Percentiles rank a stretch among this genome's conserved stretches.
These are phyloP conservation scores for Phlogophora meticulosa DNA, from an alignment of 2,888 invertebrate species.

Conservation along the genomic window DNA sequence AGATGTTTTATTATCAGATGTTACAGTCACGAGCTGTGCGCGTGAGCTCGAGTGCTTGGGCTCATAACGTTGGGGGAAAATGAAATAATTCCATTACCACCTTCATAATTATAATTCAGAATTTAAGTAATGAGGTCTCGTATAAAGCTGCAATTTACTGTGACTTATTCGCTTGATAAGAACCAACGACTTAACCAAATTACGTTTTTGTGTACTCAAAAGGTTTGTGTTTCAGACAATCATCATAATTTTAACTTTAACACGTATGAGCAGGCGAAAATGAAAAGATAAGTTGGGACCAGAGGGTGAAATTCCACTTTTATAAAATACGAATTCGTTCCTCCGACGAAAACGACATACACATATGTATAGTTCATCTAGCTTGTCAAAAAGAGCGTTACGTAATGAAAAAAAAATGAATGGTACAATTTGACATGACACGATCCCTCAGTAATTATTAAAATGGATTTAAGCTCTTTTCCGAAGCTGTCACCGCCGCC, in stretches of 20 bases:
- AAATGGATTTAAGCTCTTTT: constrained; percentile 21
- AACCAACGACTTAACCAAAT: constrained; percentile 20
- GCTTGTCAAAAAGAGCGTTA: not conserved
- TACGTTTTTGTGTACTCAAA: constrained; percentile 14
- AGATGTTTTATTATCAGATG: constrained; percentile 30
- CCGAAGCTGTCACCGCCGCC: not conserved
- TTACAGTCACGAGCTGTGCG: constrained; percentile 26
- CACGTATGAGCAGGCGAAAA: constrained; percentile 26
- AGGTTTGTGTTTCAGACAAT: constrained; percentile 12
- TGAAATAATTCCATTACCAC: constrained; percentile 48
- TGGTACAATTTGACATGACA: constrained; percentile 8
- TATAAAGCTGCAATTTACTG: constrained; percentile 31
- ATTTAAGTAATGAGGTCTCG: constrained; percentile 40
- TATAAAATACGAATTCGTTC: constrained; percentile 14
- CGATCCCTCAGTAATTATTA: constrained; percentile 17
- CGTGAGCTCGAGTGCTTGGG: constrained; percentile 15
- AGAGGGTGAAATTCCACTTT: constrained; percentile 18
- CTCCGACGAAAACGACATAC: no score
- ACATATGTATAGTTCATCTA: not conserved
- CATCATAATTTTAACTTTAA: constrained; percentile 23
- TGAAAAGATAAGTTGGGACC: constrained; percentile 13
- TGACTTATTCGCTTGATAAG: constrained; percentile 29
- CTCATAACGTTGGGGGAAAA: constrained; percentile 28
- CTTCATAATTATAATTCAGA: constrained; percentile 44
- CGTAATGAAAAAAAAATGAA: not conserved